These are phyloP conservation scores for Ranitomeya variabilis DNA, from an alignment of 2,113 vertebrate genomes.

Conservation along the genomic window DNA sequence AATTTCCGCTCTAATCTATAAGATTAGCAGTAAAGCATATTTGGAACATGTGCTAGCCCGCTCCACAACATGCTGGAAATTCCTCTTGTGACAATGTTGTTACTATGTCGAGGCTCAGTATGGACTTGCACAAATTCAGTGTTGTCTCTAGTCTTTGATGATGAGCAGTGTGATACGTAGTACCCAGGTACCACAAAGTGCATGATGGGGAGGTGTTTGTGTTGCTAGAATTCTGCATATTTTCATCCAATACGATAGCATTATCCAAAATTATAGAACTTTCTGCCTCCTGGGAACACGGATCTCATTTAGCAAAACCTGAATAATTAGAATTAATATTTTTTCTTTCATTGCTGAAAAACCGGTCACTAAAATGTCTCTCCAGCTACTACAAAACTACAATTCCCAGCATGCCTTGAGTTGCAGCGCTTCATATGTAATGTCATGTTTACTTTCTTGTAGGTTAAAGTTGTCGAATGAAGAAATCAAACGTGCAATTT, in stretches of 20 bases:
- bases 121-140: constrained; percentile 4
- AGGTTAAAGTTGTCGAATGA: constrained; percentile 97
- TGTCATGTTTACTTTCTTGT: constrained; percentile 53
- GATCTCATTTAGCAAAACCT: too few species aligned
- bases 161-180: not conserved
- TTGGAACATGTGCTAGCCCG: constrained; percentile 25
- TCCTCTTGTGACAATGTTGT: not conserved
- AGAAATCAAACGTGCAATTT: constrained; percentile 96
- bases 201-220: not conserved
- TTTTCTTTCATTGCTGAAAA: not conserved
- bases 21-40: not conserved
- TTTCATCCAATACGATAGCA: not conserved
- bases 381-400: not conserved
- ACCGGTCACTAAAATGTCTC: not conserved
- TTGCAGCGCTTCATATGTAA: not conserved
- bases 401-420: not conserved
- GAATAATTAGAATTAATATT: too few species aligned
- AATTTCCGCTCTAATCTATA: not conserved
- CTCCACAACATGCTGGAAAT: not conserved
- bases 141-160: constrained; percentile 10
- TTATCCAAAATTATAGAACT: not conserved
- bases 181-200: not conserved
- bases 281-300: not conserved
- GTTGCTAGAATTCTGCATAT: not conserved
- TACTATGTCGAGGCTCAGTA: not conserved